Conservation (phyloP, 2,113 vertebrate genomes). For the Zosterops japonicus region DNA sequence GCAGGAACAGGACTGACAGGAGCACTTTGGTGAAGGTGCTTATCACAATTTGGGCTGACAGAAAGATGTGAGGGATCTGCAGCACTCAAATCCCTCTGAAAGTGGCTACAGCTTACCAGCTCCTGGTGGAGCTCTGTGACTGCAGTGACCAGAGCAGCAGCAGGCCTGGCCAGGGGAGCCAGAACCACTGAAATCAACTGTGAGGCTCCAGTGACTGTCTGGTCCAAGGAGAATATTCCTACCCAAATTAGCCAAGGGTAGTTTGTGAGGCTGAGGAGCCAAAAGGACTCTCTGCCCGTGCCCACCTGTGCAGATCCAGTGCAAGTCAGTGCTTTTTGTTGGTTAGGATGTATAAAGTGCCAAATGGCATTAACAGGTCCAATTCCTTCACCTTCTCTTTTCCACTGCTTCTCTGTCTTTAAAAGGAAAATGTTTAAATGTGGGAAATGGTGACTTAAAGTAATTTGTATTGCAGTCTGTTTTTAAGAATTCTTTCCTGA, state of each 20-base stretch:
- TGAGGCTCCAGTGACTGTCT: background rate
- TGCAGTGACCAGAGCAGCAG: background rate
- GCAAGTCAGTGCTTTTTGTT: background rate
- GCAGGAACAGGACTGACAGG: background rate
- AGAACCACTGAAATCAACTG: background rate
- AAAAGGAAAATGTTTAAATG: background rate
- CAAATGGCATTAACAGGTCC: background rate
- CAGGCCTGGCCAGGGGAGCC: background rate
- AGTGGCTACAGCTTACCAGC: background rate
- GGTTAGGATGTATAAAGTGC: background rate
- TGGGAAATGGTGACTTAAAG: background rate
- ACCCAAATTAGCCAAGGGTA: background rate
- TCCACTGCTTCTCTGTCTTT: background rate
- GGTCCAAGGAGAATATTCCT: background rate
- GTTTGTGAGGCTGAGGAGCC: background rate
- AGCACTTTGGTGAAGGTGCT: background rate
- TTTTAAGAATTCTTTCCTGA: conserved; percentile 6
- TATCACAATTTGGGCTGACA: background rate
- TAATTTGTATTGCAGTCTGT: background rate
- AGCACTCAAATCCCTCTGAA: background rate
- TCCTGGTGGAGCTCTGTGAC: background rate
- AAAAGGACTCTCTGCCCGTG: background rate
- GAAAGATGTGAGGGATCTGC: background rate
- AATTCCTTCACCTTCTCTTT: background rate
- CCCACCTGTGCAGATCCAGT: background rate